Base-by-base conservation (phyloP, 1,140 invertebrate genomes). In the Araneus ventricosus region DNA sequence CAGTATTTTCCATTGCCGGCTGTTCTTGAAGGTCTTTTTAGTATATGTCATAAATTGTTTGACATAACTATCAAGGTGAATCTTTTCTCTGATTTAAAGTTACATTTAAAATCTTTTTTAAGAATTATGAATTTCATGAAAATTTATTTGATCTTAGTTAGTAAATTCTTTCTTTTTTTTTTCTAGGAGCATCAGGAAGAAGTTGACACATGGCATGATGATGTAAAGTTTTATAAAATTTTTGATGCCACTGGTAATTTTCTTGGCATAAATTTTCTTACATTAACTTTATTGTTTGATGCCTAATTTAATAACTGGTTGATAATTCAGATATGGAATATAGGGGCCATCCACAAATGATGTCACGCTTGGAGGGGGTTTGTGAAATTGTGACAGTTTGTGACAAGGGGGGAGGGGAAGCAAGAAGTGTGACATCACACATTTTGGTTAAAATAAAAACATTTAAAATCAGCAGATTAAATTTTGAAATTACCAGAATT, bases 181-280 rank as follows among this genome's bases (percentile, higher is more conserved):
- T 93, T 94, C n/a, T 90, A 95, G 87, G 97, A 98, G 95, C 95
- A 96, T 75, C 84, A 61, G 10, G 95, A 95, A 75, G 94, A 96
- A 4, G 96, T 97, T 70, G 96, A 97, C 1, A 96, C 96, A 0
- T 99, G 98, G 98, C 97, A 98, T 95, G 96, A 97, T 93, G 97
- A 98, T 95, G 98, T 99, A 0, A 96, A 97, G 94, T 98, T 97
- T 95, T 99, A 97, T 95, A 97, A 98, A 94, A 96, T 99, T 8
- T 97, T 96, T 94, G 97, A 99, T 94, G 95, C 96, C n/a, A 96
- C 97, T 63, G 96, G 95, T 93, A 59, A 97, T 2, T 96, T 98
- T 20, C 0, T 34, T 80, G 1, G 8, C 10, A 67, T 30, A n/a
- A n/a, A n/a, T n/a, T n/a, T n/a, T n/a, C n/a, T n/a, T 14, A 52